phyloP scores from a whole-genome alignment of 2,797 vertebrate species.

The Tolypeutes matacus region DNA sequence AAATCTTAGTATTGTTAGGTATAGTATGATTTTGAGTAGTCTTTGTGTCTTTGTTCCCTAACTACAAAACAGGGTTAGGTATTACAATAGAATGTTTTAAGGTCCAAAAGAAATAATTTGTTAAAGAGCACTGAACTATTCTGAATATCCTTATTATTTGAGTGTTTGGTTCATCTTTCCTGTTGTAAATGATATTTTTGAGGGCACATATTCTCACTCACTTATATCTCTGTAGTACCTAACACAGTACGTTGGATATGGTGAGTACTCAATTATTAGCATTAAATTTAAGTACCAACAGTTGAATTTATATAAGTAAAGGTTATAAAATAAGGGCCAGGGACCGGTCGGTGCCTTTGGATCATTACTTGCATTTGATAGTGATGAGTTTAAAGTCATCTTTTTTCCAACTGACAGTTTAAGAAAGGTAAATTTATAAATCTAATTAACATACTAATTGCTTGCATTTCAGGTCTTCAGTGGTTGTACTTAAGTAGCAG shows the following conservation, averaged over 20 bases:
- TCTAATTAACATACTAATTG: background rate
- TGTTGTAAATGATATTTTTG: constrained; percentile 32
- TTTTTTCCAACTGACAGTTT: background rate
- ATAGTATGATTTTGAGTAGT: constrained; percentile 3
- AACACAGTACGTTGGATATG: background rate
- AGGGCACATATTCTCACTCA: background rate
- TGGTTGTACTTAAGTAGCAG: background rate
- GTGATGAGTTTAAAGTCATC: background rate
- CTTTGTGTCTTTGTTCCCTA: background rate
- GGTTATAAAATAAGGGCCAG: background rate
- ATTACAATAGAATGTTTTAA: background rate
- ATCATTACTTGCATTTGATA: background rate
- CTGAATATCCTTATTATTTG: background rate
- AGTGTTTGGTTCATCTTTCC: background rate
- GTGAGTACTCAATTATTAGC: background rate
- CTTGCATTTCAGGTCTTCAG: background rate
- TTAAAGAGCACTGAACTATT: background rate
- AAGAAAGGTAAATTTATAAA: background rate
- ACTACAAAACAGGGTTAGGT: background rate
- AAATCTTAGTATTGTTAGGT: background rate
- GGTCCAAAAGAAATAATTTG: background rate
- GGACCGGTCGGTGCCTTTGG: constrained; percentile 7
- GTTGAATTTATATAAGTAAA: background rate
- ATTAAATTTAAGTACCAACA: constrained; percentile 16
- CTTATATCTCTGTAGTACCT: background rate